phyloP scores from a whole-genome alignment of 2,113 vertebrate genomes.

The Salvelinus fontinalis region DNA sequence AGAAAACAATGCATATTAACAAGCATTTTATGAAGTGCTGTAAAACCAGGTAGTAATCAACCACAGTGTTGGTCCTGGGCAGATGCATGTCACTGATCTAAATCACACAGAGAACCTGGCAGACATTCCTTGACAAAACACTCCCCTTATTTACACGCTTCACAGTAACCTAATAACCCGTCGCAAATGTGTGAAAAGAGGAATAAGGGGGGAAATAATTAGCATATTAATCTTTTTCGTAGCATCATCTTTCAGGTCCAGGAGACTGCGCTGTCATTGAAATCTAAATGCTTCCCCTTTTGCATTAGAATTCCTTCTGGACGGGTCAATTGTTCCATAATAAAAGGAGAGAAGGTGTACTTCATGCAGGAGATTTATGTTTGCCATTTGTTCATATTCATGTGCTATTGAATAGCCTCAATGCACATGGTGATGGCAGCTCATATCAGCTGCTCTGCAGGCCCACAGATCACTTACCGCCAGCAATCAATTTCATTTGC shows the following conservation, averaged over 20 bases:
- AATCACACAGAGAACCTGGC: constrained; percentile 80
- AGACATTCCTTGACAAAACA: constrained; percentile 97
- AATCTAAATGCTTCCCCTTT: constrained; percentile 99
- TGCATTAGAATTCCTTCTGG: constrained; percentile 99
- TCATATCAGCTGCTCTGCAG: constrained; percentile 99
- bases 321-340: constrained; percentile 99
- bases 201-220: constrained; percentile 98
- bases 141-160: constrained; percentile 99
- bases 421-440: constrained; percentile 99
- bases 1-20: constrained; percentile 62
- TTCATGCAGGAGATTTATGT: constrained; percentile 99
- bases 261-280: constrained; percentile 99
- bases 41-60: constrained; percentile 85
- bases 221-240: constrained; percentile 99
- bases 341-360: constrained; percentile 99
- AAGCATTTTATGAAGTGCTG: constrained; percentile 67
- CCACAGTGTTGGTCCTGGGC: constrained; percentile 89
- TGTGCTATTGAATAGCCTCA: constrained; percentile 99
- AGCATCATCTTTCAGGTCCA: constrained; percentile 98
- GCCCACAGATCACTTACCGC: constrained; percentile 99
- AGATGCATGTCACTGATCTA: constrained; percentile 90
- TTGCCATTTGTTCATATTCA: constrained; percentile 99
- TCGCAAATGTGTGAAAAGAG: constrained; percentile 92
- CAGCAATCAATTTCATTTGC: constrained; percentile 99
- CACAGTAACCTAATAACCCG: constrained; percentile 98